A percentile compares a stretch with the other conserved stretches of the same genome.
phyloP scores from a whole-genome alignment of 2,888 invertebrate genomes.

The Drosophila birchii region DNA sequence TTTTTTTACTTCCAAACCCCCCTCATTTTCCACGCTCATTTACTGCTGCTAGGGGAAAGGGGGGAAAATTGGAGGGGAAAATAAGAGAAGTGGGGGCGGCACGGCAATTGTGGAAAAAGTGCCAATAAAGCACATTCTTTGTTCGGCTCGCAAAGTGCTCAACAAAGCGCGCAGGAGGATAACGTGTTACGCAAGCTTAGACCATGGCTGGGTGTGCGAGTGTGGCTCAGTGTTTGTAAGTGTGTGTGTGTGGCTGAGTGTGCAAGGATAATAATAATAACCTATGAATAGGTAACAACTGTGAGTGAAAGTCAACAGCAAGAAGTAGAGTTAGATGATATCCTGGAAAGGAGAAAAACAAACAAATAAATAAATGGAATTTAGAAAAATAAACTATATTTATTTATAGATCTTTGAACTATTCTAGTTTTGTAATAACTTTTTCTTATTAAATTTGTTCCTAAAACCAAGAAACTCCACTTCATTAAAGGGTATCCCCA shows the following conservation, averaged over 20 bases:
- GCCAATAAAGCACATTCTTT: conserved; percentile 84
- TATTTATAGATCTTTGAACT: no score
- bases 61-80: neutral
- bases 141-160: conserved; percentile 81
- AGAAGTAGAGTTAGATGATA: neutral
- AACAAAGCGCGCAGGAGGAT: conserved; percentile 73
- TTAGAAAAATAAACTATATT: fast-evolving
- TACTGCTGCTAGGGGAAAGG: conserved; percentile 51
- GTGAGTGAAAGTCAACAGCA: conserved; percentile 15
- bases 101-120: conserved; percentile 80
- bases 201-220: conserved; percentile 38
- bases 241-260: conserved; percentile 57
- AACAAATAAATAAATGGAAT: neutral
- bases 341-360: neutral
- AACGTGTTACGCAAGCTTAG: conserved; percentile 65
- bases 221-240: conserved; percentile 61
- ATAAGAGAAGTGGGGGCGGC: conserved; percentile 16
- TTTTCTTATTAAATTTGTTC: neutral
- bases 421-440: no score
- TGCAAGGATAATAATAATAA: conserved; percentile 78
- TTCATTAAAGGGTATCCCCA: conserved; percentile 8
- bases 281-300: conserved; percentile 83
- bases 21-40: conserved; percentile 70
- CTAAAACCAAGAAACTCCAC: no score
- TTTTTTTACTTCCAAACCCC: conserved; percentile 1